Evolutionary conservation across 2,113 vertebrate species (phyloP).

Genomic region (Mirza zaza): DNA sequence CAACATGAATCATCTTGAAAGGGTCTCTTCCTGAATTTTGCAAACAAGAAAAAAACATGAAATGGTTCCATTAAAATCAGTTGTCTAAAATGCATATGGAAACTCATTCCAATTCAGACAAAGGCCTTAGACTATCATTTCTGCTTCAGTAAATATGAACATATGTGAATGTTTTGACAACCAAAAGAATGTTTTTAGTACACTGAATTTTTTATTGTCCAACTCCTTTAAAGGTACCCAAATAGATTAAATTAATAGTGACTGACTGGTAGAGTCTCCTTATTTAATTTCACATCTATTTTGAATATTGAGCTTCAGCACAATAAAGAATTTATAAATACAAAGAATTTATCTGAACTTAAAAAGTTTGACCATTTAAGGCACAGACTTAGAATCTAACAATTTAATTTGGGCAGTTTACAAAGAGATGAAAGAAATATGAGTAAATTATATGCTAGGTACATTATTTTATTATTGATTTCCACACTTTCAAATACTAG

Average conservation of each 20-base stretch:
- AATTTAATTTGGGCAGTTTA: not conserved
- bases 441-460: not conserved
- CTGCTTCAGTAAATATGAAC: conserved; percentile 76
- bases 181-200: conserved; percentile 67
- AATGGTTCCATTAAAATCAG: conserved; percentile 62
- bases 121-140: conserved; percentile 75
- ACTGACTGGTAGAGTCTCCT: not conserved
- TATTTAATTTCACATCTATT: conserved; percentile 51
- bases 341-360: not conserved
- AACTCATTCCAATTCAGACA: conserved; percentile 71
- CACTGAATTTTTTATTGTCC: conserved; percentile 64
- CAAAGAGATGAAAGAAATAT: not conserved
- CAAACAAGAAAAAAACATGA: conserved; percentile 72
- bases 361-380: conserved; percentile 4
- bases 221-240: conserved; percentile 54
- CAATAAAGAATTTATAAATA: conserved; percentile 18
- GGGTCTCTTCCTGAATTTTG: conserved; percentile 62
- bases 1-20: conserved; percentile 57
- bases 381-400: not conserved
- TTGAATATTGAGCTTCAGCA: not conserved
- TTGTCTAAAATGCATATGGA: conserved; percentile 72
- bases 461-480: not conserved
- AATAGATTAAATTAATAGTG: conserved; percentile 54
- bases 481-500: not conserved
- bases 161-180: conserved; percentile 80